Conservation (phyloP, 2,888 invertebrate genomes). For the Drosophila algonquin region DNA sequence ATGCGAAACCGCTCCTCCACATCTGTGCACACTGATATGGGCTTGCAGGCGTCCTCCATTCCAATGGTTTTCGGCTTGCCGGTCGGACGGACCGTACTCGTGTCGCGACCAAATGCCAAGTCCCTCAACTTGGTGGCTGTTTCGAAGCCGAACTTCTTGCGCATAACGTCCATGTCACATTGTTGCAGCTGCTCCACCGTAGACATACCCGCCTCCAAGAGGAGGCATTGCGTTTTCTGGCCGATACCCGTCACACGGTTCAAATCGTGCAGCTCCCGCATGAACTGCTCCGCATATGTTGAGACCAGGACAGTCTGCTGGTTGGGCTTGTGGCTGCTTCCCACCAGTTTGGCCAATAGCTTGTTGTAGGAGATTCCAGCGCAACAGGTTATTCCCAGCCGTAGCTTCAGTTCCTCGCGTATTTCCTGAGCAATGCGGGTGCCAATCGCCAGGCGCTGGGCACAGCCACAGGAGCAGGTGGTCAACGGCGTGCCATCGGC, state of each 20-base stretch:
- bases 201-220: conserved; percentile 87
- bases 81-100: conserved; percentile 88
- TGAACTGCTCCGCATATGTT: conserved; percentile 87
- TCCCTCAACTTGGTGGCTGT: conserved; percentile 89
- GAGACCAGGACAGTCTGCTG: conserved; percentile 92
- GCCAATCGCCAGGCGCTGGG: conserved; percentile 88
- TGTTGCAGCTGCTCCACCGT: conserved; percentile 89
- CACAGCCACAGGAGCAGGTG: conserved; percentile 91
- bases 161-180: conserved; percentile 86
- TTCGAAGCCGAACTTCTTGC: conserved; percentile 88
- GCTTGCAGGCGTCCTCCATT: conserved; percentile 91
- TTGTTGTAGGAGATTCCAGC: conserved; percentile 94
- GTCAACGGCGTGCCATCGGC: conserved; percentile 84
- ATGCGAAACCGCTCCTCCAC: conserved; percentile 89
- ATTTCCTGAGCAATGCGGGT: conserved; percentile 91
- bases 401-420: conserved; percentile 87
- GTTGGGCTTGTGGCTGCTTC: conserved; percentile 90
- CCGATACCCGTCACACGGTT: conserved; percentile 91
- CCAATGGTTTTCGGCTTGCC: conserved; percentile 92
- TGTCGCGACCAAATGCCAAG: conserved; percentile 90
- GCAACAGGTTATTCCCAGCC: conserved; percentile 90
- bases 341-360: conserved; percentile 91
- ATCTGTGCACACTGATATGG: conserved; percentile 89
- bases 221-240: conserved; percentile 87
- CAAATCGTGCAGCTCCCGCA: conserved; percentile 87